Base-by-base conservation (phyloP, 2,797 vertebrate genomes). In the Cyprinella venusta region DNA sequence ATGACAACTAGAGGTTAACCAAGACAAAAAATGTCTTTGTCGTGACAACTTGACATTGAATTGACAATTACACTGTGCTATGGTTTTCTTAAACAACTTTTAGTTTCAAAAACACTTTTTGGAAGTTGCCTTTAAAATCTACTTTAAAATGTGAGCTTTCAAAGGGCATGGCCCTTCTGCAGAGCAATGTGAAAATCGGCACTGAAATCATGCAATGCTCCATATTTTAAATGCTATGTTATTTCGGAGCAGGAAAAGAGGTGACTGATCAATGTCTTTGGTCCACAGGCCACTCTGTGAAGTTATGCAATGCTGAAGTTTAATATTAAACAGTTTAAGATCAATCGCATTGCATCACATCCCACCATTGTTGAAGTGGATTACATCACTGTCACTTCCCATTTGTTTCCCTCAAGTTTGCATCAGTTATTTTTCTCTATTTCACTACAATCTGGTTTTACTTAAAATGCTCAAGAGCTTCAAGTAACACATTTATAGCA, bases 301-400 rank as follows among this genome's bases (percentile, higher is more conserved):
- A 61, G 64, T 59, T 42, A 54, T 21, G 64, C 8, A 65, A 45
- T 13, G 4, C 33, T 0, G 0, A 4, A 30, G n/a, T 81, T 77
- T 64, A 71, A 69, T 71, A 78, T 81, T 72, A 36, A 77, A 85
- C 3, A 72, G n/a, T 71, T 81, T 42, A 30, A 18, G 42, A 81
- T 81, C 7, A 85, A 85, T 78, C 19, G 33, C 56, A 16, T 69
- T 77, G 67, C 72, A 30, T 76, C 72, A 59, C 59, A 61, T 56
- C 16, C 10, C n/a, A 26, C 16, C 21, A 59, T 8, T 21, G 8
- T 74, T 82, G 80, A 80, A 72, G 79, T 10, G 48, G 65, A 64
- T 85, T 85, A 56, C 80, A 82, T 82, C 84, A 85, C 56, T 56
- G 63, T 38, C 45, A 45, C n/a, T 45, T 16, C 8, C 7, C 8